Percentiles rank a stretch among this genome's conserved stretches.
Conservation (phyloP, 2,888 invertebrate genomes). For the Colletes collaris region DNA sequence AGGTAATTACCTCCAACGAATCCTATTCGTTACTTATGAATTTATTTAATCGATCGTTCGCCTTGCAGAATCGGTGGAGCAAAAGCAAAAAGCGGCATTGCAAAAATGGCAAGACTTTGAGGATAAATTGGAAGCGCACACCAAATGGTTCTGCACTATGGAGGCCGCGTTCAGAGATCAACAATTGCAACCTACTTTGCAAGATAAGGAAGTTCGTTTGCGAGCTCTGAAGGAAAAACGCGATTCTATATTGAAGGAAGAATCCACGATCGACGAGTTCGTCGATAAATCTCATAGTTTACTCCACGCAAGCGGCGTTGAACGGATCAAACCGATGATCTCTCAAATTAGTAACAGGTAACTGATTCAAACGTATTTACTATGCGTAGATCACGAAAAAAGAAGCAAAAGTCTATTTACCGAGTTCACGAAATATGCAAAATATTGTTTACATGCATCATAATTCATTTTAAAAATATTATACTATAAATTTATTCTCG, state of each 20-base stretch:
- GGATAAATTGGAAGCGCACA: slow-evolving; percentile 90
- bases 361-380: not conserved
- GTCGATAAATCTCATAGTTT: slow-evolving; percentile 95
- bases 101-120: slow-evolving; percentile 96
- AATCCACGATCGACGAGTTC: slow-evolving; percentile 93
- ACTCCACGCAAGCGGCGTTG: slow-evolving; percentile 92
- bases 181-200: slow-evolving; percentile 90
- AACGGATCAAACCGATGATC: slow-evolving; percentile 93
- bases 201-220: slow-evolving; percentile 91
- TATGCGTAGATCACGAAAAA: too few species aligned
- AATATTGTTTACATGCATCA: too few species aligned
- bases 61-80: slow-evolving; percentile 86
- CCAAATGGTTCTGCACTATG: slow-evolving; percentile 93
- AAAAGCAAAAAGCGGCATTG: slow-evolving; percentile 89
- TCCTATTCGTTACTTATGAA: too few species aligned
- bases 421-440: too few species aligned
- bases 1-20: slow-evolving; percentile 73
- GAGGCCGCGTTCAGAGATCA: slow-evolving; percentile 95
- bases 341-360: slow-evolving; percentile 93
- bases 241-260: slow-evolving; percentile 90
- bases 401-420: too few species aligned
- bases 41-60: not conserved
- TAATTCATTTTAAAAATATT: too few species aligned
- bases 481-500: too few species aligned
- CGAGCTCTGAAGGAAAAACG: slow-evolving; percentile 89